Evolutionary conservation across 1,140 invertebrate species (phyloP), one percentile per base, ranked within the genome.

Genomic region (Galendromus occidentalis): DNA sequence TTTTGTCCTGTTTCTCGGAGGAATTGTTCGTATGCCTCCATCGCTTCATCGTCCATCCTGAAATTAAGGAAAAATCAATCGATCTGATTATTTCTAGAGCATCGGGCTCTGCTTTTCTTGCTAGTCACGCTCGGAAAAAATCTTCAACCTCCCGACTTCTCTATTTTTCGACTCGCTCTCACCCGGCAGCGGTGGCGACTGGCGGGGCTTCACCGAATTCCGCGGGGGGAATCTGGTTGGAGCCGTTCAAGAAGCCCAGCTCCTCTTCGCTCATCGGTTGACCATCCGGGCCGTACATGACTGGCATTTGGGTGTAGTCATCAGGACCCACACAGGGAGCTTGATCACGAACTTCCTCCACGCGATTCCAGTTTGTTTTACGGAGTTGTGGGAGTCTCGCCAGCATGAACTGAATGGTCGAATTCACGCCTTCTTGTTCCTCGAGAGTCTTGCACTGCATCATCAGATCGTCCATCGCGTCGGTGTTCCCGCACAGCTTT

Each of bases 41-140:
- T 17, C 1, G 51, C 51, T 22, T 59, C 51, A 18, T 59, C 51
- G 51, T 59, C 51, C 51, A 59, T 59, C 14, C 51, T 59, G 51
- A 14, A 59, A 59, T 25, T 14, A 20, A 47, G 4, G 45, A 47
- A 14, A 20, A 47, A 22, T 14, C 4, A n/a, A n/a, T 44, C 42
- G 42, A 14, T 44, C n/a, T 44, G 42, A 44, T 44, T 44, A 44
- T n/a, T 44, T 44, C n/a, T 14, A 44, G 42, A 12, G n/a, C 12
- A 44, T 14, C 42, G 12, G 14, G n/a, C n/a, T 44, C 14, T 14
- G n/a, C 42, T n/a, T 12, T 44, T 44, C 42, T 44, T 44, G 42
- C 14, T 44, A n/a, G 12, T 14, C 12, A 44, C 42, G 42, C n/a
- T 12, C 42, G n/a, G 42, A 47, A 47, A 22, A 47, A 47, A 47